Base-by-base conservation (phyloP, 2,797 vertebrate species). In the Cichlasoma orientale region DNA sequence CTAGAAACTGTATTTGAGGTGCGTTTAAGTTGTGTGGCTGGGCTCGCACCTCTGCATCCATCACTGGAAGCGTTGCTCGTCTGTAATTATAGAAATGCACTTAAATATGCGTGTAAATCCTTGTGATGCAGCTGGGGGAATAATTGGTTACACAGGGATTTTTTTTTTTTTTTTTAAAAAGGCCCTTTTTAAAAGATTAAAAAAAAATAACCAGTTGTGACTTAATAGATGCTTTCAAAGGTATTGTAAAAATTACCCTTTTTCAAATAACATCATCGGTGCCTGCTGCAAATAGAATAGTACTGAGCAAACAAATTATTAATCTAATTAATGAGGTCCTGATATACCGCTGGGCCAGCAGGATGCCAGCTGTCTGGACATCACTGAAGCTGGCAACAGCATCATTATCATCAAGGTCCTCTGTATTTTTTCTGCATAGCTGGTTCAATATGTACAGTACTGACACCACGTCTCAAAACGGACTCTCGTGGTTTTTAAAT, bases 401-500 rank as follows among this genome's bases (percentile, higher is more conserved):
- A 86, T 89, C 86, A 74, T 92, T 88, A 90, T 88, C 84, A 88
- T 90, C 83, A 85, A 81, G 88, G 82, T 80, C 78, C 83, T 83
- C 44, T 61, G 63, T 29, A 80, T 79, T 77, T 82, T 83, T 77
- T 82, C 75, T 57, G 72, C 76, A 77, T 90, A 88, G 88, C 85
- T 89, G 86, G 80, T 84, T 82, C 74, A 82, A 71, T 82, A 78
- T 71, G 71, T 68, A 75, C 59, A 56, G 73, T 3, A 73, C 80
- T 80, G 83, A 81, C 76, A 74, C 27, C 75, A 47, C 69, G 55
- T 78, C 77, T 82, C 75, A 36, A 85, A 86, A 86, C 59, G 33
- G 85, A 78, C 86, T 87, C 75, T 79, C 38, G 56, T 55, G 52
- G 19, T 85, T 84, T 75, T 77, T 82, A 88, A 93, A 90, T 83